Percentiles rank a stretch among this genome's conserved stretches.
These are phyloP conservation scores for Anastrepha ludens DNA, from an alignment of 1,140 invertebrate species.

Conservation along the genomic window DNA sequence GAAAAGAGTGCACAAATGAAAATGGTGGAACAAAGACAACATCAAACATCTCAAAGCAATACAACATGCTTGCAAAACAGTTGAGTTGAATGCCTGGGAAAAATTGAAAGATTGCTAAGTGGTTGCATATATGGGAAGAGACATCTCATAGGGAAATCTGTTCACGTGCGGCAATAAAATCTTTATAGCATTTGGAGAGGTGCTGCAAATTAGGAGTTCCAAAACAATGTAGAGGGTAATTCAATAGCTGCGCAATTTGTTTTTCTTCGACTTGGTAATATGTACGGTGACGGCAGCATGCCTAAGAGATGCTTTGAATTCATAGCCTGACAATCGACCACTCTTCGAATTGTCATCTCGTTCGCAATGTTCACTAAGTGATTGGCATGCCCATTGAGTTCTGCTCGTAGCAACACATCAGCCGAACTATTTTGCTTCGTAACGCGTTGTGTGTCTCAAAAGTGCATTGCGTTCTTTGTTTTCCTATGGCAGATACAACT, in stretches of 20 bases:
- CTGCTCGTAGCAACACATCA: neutral
- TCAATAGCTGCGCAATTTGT: neutral
- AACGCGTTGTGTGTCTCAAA: neutral
- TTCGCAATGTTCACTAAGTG: neutral
- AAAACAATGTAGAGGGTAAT: neutral
- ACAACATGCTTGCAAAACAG: neutral
- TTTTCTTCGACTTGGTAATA: neutral
- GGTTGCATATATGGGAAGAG: neutral
- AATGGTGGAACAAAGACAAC: neutral
- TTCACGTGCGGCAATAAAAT: slow-evolving; percentile 12
- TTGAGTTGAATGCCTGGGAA: neutral
- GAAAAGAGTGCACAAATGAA: neutral
- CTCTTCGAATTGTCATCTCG: neutral
- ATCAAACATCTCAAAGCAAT: too few species aligned
- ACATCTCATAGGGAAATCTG: neutral
- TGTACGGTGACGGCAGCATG: neutral
- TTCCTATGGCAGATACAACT: neutral
- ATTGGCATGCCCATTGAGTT: slow-evolving; percentile 2
- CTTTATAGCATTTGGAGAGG: neutral
- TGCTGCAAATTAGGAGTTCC: neutral
- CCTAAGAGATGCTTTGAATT: neutral
- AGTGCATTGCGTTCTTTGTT: neutral
- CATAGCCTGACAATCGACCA: neutral
- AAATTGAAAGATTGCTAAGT: neutral
- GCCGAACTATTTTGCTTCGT: neutral